Evolutionary conservation across 2,797 vertebrate genomes (phyloP).

Genomic region (Champsocephalus esox): DNA sequence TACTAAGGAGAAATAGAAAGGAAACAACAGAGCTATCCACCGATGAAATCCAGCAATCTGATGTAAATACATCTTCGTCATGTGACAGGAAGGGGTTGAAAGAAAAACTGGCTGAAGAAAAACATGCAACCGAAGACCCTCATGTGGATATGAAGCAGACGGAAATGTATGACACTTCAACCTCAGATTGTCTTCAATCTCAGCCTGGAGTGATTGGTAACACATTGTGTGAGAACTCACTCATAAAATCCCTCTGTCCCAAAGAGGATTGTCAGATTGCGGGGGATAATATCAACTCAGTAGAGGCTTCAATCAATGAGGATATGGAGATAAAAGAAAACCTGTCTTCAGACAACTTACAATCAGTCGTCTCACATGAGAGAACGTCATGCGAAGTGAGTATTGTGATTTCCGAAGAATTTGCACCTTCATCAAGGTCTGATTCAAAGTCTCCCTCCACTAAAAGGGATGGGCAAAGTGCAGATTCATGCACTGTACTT

Average conservation of each 20-base stretch:
- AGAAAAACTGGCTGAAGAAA: constrained; percentile 24
- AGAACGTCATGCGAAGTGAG: constrained; percentile 49
- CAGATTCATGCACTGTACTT: constrained; percentile 19
- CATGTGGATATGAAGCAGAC: constrained; percentile 22
- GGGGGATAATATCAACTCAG: constrained; percentile 20
- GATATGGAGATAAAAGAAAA: constrained; percentile 32
- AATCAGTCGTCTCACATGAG: constrained; percentile 55
- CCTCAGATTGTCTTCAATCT: constrained; percentile 37
- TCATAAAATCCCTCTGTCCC: constrained; percentile 23
- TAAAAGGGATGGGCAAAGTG: constrained; percentile 39
- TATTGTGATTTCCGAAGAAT: constrained; percentile 53
- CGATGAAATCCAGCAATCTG: constrained; percentile 25
- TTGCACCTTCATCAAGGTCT: constrained; percentile 42
- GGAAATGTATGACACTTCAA: background rate
- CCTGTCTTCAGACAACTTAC: constrained; percentile 32
- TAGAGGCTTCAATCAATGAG: constrained; percentile 27
- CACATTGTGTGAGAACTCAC: constrained; percentile 21
- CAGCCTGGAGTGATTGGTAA: constrained; percentile 24
- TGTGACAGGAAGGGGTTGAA: constrained; percentile 16
- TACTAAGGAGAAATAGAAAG: constrained; percentile 74
- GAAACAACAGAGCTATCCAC: constrained; percentile 32
- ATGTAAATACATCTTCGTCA: background rate
- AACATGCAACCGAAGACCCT: constrained; percentile 7
- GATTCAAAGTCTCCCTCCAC: constrained; percentile 31
- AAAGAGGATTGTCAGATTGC: constrained; percentile 30